Evolutionary conservation across 2,888 invertebrate species (phyloP), one percentile per base, ranked within the genome.

Genomic region (Imbricaverruca yamaguchii): DNA sequence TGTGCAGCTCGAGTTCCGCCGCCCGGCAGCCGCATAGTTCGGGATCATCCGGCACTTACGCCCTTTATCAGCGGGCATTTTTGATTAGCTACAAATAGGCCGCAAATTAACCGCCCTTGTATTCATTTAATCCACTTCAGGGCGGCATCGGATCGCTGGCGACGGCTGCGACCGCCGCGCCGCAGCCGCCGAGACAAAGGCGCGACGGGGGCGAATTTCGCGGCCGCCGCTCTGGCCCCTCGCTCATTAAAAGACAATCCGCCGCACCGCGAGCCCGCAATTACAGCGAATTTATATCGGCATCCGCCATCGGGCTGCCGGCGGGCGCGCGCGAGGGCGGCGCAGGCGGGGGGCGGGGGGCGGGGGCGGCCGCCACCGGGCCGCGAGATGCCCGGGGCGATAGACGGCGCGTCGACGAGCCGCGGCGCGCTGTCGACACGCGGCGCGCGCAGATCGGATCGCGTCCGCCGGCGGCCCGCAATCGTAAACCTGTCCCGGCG

Each of bases 41-140:
- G 39, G 39, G 39, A 39, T 39, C 39, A 39, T 61, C 61, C 23
- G 65, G n/a, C 65, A 65, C 23, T 65, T 23, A 65, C 8, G 65
- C 65, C 65, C 23, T 63, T 65, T 65, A 23, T 65, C 23, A 18
- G 9, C 7, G 23, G 65, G 23, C 65, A 65, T 65, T 65, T 65
- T 65, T 65, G 65, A 65, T 65, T 13, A 65, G 65, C 65, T 65
- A 65, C 65, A 65, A 65, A 65, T 65, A 23, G 65, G 65, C 65
- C n/a, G 23, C 65, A 65, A 65, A 65, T 65, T 65, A 65, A 23
- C 23, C 65, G n/a, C 65, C n/a, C 65, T 65, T 23, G 65, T 18
- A 65, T 65, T 65, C 65, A 65, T 65, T 65, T 65, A 65, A 65
- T 65, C 65, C 65, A 65, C 65, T 65, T 65, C 65, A 65, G n/a